Percentiles rank a stretch among this genome's conserved stretches.
phyloP scores from a whole-genome alignment of 2,113 vertebrate genomes.

The Romanogobio albipinnatus region DNA sequence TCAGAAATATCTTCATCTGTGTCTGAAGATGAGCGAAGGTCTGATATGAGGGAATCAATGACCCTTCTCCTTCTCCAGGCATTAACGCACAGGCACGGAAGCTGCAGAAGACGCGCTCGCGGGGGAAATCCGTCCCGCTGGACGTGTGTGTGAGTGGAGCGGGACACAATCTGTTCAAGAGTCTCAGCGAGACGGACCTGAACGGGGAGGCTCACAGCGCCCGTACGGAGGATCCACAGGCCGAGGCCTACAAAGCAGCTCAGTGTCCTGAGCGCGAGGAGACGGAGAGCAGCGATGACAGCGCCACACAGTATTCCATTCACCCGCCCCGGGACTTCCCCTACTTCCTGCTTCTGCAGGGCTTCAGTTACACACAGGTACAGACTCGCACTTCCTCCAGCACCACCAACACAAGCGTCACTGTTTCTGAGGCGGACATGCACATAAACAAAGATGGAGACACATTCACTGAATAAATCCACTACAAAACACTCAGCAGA shows the following conservation, averaged over 20 bases:
- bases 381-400: slow-evolving; percentile 16
- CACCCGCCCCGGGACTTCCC: slow-evolving; percentile 80
- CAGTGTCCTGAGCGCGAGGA: slow-evolving; percentile 73
- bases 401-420: slow-evolving; percentile 1
- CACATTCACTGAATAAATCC: too few relatives aligned
- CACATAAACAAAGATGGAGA: too few relatives aligned
- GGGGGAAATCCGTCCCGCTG: slow-evolving; percentile 73
- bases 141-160: slow-evolving; percentile 36
- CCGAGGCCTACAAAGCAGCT: slow-evolving; percentile 48
- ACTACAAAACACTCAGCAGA: too few relatives aligned
- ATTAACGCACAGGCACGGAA: slow-evolving; percentile 84
- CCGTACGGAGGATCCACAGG: slow-evolving; percentile 50
- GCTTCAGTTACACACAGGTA: slow-evolving; percentile 77
- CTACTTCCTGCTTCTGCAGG: slow-evolving; percentile 81
- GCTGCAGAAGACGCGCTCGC: slow-evolving; percentile 80
- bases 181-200: slow-evolving; percentile 76
- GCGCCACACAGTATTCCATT: slow-evolving; percentile 78
- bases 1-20: too few relatives aligned
- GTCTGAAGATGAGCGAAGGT: too few relatives aligned
- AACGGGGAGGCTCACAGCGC: slow-evolving; percentile 62
- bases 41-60: too few relatives aligned
- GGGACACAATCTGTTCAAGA: slow-evolving; percentile 69
- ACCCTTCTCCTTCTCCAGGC: slow-evolving; percentile 60
- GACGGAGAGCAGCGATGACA: slow-evolving; percentile 79
- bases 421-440: background rate